Conservation (phyloP, 37 sponge, comb jelly and placozoan species). For the Beroe forskalii region DNA sequence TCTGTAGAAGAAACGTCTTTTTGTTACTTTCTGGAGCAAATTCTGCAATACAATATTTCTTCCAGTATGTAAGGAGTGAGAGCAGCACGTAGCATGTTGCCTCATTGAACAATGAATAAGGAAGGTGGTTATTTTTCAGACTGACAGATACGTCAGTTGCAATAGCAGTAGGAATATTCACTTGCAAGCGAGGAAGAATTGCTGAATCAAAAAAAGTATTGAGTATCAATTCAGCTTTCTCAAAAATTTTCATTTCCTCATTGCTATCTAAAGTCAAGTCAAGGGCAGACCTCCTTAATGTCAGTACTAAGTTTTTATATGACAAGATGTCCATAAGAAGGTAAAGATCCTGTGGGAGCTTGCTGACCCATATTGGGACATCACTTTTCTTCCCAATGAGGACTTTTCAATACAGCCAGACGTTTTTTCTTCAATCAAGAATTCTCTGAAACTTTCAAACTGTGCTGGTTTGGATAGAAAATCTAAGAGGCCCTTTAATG, state of each 20-base stretch:
- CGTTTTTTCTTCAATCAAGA: neutral
- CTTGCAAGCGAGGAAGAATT: conserved; percentile 5
- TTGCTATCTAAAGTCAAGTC: neutral
- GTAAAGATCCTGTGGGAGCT: conserved; percentile 39
- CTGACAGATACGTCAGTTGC: neutral
- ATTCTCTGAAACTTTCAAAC: conserved; percentile 43
- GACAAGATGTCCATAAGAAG: conserved; percentile 24
- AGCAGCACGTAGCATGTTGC: neutral
- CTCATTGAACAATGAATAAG: neutral
- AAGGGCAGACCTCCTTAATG: neutral
- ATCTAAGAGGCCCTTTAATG: neutral
- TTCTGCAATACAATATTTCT: neutral
- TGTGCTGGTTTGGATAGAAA: conserved; percentile 18
- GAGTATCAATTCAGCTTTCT: neutral
- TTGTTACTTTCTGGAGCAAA: neutral
- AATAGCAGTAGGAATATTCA: neutral
- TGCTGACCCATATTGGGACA: neutral
- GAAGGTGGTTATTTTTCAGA: conserved; percentile 3
- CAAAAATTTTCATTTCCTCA: neutral
- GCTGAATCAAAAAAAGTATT: conserved; percentile 19
- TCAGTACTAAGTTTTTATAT: neutral
- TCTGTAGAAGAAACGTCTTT: neutral
- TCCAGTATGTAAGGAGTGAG: neutral
- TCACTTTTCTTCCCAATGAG: neutral
- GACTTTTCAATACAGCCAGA: neutral